phyloP scores from a whole-genome alignment of 1,140 invertebrate genomes.

The Bombus consobrinus region DNA sequence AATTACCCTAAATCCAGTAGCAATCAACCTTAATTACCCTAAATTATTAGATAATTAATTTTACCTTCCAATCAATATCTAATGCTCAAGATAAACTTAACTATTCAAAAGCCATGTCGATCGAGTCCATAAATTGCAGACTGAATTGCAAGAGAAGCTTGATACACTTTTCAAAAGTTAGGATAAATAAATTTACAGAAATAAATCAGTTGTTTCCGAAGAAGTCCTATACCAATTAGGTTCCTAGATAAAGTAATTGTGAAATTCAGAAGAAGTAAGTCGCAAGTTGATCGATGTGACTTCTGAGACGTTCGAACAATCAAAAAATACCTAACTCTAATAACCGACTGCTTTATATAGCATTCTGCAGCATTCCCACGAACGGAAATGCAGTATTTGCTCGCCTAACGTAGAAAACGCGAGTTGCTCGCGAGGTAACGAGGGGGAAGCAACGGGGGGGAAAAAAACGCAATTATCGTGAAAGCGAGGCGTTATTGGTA shows the following conservation, averaged over 20 bases:
- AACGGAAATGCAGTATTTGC: not conserved
- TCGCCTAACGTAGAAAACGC: not conserved
- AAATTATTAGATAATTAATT: no score
- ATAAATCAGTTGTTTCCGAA: no score
- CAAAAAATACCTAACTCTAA: not conserved
- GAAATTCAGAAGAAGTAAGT: not conserved
- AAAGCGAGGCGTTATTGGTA: slow-evolving; percentile 23
- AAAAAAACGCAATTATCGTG: slow-evolving; percentile 18
- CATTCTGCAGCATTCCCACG: not conserved
- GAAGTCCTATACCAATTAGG: no score
- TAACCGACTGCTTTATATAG: not conserved
- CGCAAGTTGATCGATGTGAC: not conserved
- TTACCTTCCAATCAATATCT: no score
- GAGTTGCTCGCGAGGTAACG: not conserved
- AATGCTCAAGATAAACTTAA: no score
- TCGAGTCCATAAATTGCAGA: no score
- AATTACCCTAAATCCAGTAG: no score
- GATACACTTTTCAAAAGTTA: no score
- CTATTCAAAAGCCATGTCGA: no score
- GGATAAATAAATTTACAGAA: no score
- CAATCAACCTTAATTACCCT: no score
- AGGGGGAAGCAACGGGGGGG: not conserved
- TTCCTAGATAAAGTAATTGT: not conserved
- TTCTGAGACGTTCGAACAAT: not conserved
- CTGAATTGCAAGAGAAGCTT: no score